Conservation (phyloP, 2,113 vertebrate species). For the Gobius niger region DNA sequence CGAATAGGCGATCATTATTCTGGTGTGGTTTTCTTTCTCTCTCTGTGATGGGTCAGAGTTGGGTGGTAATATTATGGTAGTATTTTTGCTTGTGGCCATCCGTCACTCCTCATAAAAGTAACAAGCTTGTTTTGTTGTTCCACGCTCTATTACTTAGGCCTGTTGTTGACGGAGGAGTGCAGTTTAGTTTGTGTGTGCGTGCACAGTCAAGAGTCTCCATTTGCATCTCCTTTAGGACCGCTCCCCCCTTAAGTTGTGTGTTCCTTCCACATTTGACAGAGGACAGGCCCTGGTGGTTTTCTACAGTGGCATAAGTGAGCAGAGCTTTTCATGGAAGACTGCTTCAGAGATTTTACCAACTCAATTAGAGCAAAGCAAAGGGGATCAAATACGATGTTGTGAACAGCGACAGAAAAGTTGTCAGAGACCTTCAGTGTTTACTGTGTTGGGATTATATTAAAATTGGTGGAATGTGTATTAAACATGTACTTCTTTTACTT, state of each 20-base stretch:
- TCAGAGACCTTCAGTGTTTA: conserved; percentile 23
- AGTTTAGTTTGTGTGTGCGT: conserved; percentile 24
- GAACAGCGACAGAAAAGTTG: background rate
- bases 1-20: too few species aligned
- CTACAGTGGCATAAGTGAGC: conserved; percentile 33
- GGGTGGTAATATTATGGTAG: conserved; percentile 31
- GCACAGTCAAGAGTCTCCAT: conserved; percentile 54
- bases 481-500: background rate
- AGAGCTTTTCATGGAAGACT: conserved; percentile 13
- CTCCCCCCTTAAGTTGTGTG: conserved; percentile 31
- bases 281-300: background rate
- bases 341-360: conserved; percentile 8
- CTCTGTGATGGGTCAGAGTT: conserved; percentile 28
- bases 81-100: conserved; percentile 30
- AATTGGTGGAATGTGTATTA: conserved; percentile 29
- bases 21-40: conserved; percentile 28
- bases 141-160: conserved; percentile 48
- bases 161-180: conserved; percentile 54
- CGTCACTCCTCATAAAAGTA: conserved; percentile 63
- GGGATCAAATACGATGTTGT: background rate
- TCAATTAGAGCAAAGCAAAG: conserved; percentile 17
- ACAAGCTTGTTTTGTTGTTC: conserved; percentile 53
- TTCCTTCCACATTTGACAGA: conserved; percentile 28
- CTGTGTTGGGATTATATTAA: conserved; percentile 28
- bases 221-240: conserved; percentile 43